Evolutionary conservation across 2,888 invertebrate species (phyloP).

Genomic region (Thelaira solivaga): DNA sequence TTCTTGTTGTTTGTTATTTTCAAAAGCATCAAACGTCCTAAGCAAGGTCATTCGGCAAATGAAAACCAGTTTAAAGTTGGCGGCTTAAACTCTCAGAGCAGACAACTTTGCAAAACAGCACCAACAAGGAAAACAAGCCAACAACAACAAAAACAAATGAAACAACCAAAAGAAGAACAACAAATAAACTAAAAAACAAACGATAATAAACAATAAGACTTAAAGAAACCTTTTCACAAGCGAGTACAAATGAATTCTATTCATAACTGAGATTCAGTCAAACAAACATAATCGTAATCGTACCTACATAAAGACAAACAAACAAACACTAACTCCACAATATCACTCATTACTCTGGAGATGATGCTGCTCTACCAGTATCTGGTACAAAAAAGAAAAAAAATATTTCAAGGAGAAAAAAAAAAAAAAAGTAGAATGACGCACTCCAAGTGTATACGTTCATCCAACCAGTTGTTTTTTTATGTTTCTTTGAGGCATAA

Average conservation of each 20-base stretch:
- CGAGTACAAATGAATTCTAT: conserved; percentile 29
- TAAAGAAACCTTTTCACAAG: conserved; percentile 1
- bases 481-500: conserved; percentile 20
- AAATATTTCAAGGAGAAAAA: background rate
- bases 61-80: conserved; percentile 45
- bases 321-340: background rate
- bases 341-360: background rate
- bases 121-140: background rate
- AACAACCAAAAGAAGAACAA: background rate
- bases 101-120: background rate
- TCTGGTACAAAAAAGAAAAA: no score
- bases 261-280: conserved; percentile 21
- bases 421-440: conserved; percentile 5
- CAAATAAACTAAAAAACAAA: background rate
- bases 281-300: no score
- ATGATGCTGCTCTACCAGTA: no score
- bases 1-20: background rate
- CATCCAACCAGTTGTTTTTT: conserved; percentile 29
- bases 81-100: conserved; percentile 10
- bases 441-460: conserved; percentile 14
- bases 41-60: conserved; percentile 59
- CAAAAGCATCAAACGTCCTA: conserved; percentile 53
- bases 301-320: background rate
- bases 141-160: background rate
- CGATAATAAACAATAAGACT: conserved; percentile 16